Evolutionary conservation across 2,113 vertebrate genomes (phyloP).

Genomic region (Paradisaea rubra): DNA sequence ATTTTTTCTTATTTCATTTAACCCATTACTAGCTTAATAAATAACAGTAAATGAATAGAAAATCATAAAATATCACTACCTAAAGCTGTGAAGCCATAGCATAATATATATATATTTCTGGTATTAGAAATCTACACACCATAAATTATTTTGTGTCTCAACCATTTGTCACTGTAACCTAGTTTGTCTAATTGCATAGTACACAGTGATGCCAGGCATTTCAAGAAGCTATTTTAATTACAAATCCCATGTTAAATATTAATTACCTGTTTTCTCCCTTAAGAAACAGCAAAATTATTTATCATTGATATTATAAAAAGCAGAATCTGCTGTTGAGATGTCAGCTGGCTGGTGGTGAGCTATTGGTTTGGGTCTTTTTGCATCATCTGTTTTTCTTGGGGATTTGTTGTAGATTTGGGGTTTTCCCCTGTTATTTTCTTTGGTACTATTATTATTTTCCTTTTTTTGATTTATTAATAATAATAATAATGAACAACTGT

Average conservation of each 20-base stretch:
- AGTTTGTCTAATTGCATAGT: neutral
- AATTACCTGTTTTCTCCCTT: neutral
- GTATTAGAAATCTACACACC: neutral
- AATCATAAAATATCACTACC: neutral
- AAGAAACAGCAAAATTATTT: neutral
- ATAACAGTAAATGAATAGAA: neutral
- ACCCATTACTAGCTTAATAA: neutral
- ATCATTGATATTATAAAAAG: neutral
- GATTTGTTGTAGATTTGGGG: rapidly evolving
- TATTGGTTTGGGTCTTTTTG: rapidly evolving
- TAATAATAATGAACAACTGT: neutral
- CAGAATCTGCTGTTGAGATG: neutral
- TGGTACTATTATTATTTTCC: neutral
- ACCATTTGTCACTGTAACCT: neutral
- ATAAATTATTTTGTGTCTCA: neutral
- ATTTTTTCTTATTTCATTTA: neutral
- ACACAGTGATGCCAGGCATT: neutral
- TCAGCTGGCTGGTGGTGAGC: rapidly evolving
- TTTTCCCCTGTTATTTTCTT: neutral
- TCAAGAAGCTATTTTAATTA: neutral
- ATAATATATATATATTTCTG: neutral
- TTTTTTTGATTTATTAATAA: neutral
- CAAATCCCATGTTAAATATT: neutral
- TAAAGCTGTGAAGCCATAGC: rapidly evolving
- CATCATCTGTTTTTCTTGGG: neutral